Base-by-base conservation (phyloP, 2,888 invertebrate species). In the Plutella xylostella region DNA sequence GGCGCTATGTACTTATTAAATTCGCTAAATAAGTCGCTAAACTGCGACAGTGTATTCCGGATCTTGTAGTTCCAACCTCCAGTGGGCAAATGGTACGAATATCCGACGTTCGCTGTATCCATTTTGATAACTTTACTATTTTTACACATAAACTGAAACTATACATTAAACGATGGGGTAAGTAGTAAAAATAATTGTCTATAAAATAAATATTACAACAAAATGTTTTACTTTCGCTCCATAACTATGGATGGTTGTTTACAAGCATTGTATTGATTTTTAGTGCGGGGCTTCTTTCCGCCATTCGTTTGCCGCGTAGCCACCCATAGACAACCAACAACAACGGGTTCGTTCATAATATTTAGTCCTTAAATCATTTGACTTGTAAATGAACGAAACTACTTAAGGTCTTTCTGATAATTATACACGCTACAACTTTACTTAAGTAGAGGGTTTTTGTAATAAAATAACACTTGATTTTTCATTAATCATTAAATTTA, bases 1-100 rank as follows among this genome's bases (percentile, higher is more conserved):
- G 97, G 97, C 21, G 97, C 94, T 50, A 97, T 96, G 69, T 96
- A 96, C 76, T 93, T 93, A 71, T 96, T 95, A 72, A 97, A 97
- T 84, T 97, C 96, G 71, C 97, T 96, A 76, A 97, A 97, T 51
- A 97, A 80, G 77, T 97, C 97, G 65, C 94, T 95, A 69, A 96
- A 96, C 67, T 95, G 94, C 20, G 93, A 91, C 49, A 94, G 71
- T 28, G 89, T 90, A 68, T 91, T 93, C 68, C 93, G 88, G 53
- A 94, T 86, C 68, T 90, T 90, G 56, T 92, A 82, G 57, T 90
- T 85, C 86, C 92, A 88, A 41, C 93, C 92, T 48, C 91, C 92
- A 45, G 91, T 86, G 33, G 94, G 93, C 61, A 93, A 80, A 66
- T 93, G 92, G 66, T 94, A 94, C 15, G 93, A 91, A 75, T 94